Evolutionary conservation across 1,140 invertebrate species (phyloP).

Genomic region (Magallana ariakensis): DNA sequence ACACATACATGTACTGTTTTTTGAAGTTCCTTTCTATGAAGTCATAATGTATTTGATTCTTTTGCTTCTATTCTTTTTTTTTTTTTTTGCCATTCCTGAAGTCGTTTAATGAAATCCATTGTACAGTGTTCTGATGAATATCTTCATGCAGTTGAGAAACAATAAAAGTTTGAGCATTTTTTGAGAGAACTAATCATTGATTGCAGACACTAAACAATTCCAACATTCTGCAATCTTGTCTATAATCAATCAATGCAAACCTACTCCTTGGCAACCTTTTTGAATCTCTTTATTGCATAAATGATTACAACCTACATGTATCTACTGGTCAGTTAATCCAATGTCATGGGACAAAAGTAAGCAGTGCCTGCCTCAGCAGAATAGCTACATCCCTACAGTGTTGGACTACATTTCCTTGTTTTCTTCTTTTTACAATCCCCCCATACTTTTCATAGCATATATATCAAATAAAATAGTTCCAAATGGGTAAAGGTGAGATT

Average conservation of each 20-base stretch:
- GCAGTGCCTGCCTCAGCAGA: no score
- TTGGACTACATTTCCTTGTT: no score
- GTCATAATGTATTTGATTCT: neutral
- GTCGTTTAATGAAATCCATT: neutral
- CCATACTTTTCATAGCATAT: no score
- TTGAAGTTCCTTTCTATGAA: conserved; percentile 18
- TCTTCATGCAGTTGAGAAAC: neutral
- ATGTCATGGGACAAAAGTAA: no score
- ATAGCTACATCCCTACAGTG: no score
- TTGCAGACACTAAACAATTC: neutral
- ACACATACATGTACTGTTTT: neutral
- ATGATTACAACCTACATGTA: no score
- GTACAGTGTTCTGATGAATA: neutral
- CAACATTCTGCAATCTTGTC: neutral
- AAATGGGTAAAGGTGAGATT: no score
- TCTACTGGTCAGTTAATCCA: no score
- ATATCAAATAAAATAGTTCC: no score
- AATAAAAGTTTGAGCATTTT: neutral
- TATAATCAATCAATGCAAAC: neutral
- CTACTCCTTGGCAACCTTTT: no score
- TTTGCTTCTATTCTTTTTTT: neutral
- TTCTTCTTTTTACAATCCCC: no score
- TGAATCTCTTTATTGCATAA: no score
- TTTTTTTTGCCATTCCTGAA: neutral
- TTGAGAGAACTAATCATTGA: neutral